A percentile compares a stretch with the other conserved stretches of the same genome.
phyloP scores from a whole-genome alignment of 2,888 invertebrate genomes.

The Drosophila stalkeri region DNA sequence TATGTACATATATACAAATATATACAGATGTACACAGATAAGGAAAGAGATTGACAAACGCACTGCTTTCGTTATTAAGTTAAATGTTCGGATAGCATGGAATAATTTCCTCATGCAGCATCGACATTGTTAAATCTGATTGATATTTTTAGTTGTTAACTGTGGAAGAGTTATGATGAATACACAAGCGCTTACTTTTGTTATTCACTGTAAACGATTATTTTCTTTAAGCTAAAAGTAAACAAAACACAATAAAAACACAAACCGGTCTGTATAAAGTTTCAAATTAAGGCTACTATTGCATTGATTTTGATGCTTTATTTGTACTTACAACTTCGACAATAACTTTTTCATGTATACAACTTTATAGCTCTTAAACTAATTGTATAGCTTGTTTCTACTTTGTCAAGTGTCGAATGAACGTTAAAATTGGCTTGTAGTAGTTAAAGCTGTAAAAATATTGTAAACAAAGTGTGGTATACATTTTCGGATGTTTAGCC shows the following conservation, averaged over 20 bases:
- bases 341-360: conserved; percentile 56
- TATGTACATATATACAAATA: conserved; percentile 23
- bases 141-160: conserved; percentile 71
- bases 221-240: conserved; percentile 62
- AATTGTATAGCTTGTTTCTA: conserved; percentile 26
- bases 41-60: conserved; percentile 23
- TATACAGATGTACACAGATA: conserved; percentile 26
- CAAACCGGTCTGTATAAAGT: conserved; percentile 45
- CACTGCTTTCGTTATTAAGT: conserved; percentile 53
- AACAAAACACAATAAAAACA: conserved; percentile 44
- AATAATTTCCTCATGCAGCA: conserved; percentile 36
- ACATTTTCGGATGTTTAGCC: conserved; percentile 53
- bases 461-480: conserved; percentile 30
- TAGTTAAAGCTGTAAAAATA: conserved; percentile 11
- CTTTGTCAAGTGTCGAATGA: conserved; percentile 24
- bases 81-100: conserved; percentile 24
- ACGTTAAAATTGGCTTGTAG: conserved; percentile 16
- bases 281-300: conserved; percentile 36
- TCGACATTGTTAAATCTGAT: conserved; percentile 56
- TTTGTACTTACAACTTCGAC: conserved; percentile 56
- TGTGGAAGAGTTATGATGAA: conserved; percentile 40
- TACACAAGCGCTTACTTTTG: conserved; percentile 54
- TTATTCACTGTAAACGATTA: conserved; percentile 65
- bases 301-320: conserved; percentile 30
- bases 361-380: conserved; percentile 19